A percentile compares a stretch with the other conserved stretches of the same genome.
These are phyloP conservation scores for Alectura lathami DNA, from an alignment of 2,113 vertebrate species.

Conservation along the genomic window DNA sequence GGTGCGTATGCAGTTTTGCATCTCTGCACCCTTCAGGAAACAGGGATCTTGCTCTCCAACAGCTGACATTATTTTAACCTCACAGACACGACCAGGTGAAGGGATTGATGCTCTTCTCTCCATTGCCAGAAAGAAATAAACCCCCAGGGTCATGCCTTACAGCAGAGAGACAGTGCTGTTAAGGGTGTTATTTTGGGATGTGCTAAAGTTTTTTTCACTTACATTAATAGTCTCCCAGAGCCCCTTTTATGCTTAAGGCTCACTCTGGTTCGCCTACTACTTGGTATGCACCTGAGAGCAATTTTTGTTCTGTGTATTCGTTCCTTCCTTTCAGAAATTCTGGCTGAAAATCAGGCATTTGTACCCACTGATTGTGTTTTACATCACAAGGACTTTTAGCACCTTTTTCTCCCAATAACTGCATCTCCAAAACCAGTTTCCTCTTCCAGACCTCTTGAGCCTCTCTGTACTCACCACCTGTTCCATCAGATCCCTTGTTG, in stretches of 20 bases:
- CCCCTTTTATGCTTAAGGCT: neutral
- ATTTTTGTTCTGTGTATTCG: neutral
- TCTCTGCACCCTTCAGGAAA: neutral
- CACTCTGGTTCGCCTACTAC: neutral
- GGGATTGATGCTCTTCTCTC: neutral
- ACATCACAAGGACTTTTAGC: neutral
- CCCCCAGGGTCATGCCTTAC: neutral
- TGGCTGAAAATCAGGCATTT: neutral
- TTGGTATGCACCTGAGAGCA: neutral
- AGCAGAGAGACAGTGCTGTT: neutral
- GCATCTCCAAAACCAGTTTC: constrained; percentile 5
- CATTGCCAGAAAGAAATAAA: neutral
- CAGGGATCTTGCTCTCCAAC: neutral
- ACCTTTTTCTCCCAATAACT: neutral
- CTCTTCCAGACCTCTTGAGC: constrained; percentile 6
- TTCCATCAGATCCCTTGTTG: constrained; percentile 35
- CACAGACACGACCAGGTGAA: neutral
- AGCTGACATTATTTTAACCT: neutral
- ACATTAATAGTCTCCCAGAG: neutral
- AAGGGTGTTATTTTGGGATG: neutral
- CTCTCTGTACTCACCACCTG: constrained; percentile 29
- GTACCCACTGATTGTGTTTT: neutral
- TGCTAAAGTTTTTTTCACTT: neutral
- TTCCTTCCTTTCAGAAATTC: neutral
- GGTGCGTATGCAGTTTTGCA: neutral